phyloP scores from a whole-genome alignment of 2,888 invertebrate genomes.

The Oscheius myriophilus region DNA sequence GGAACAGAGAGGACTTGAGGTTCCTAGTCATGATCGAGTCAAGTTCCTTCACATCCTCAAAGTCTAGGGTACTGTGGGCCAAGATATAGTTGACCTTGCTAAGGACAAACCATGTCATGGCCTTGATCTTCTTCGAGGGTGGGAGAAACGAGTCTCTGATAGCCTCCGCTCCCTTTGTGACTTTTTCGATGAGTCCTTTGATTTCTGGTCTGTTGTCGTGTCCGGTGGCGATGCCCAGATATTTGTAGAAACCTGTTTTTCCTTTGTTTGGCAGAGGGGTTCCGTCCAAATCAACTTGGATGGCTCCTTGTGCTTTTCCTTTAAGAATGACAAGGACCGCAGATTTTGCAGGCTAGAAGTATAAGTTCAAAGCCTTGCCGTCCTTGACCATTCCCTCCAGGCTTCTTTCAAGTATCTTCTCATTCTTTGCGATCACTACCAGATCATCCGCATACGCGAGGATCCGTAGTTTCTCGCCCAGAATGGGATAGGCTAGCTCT shows the following conservation, averaged over 20 bases:
- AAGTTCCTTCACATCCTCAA: not conserved
- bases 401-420: conserved; percentile 12
- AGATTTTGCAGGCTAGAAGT: conserved; percentile 40
- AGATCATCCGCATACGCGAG: conserved; percentile 42
- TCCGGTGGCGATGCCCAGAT: conserved; percentile 24
- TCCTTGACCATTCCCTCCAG: conserved; percentile 15
- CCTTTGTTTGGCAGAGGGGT: too few species aligned
- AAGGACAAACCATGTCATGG: conserved; percentile 19
- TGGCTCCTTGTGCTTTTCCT: not conserved
- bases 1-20: not conserved
- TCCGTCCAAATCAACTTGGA: too few species aligned
- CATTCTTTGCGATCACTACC: conserved; percentile 21
- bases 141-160: not conserved
- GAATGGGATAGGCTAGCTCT: not conserved
- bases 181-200: not conserved
- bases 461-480: conserved; percentile 12
- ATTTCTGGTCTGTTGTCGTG: not conserved
- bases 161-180: not conserved
- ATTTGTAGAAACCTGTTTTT: conserved; percentile 12
- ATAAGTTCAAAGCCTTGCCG: conserved; percentile 25
- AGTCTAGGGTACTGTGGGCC: conserved; percentile 1
- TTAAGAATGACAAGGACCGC: conserved; percentile 28
- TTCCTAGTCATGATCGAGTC: not conserved
- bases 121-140: conserved; percentile 26
- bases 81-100: conserved; percentile 23